These are phyloP conservation scores for Dromococcyx pavoninus DNA, from an alignment of 2,797 vertebrate genomes.

Conservation along the genomic window DNA sequence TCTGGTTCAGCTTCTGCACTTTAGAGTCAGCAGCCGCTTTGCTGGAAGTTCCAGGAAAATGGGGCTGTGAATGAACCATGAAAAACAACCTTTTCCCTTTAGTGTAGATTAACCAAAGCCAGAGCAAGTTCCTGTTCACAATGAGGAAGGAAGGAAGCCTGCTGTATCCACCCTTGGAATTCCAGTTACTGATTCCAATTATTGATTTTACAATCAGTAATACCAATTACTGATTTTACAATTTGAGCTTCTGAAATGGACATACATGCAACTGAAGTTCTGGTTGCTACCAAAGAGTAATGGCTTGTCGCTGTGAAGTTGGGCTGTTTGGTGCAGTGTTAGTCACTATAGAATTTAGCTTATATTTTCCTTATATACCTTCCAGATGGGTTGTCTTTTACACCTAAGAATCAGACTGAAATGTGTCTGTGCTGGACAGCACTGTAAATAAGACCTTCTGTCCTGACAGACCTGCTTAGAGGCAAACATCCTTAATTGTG, in stretches of 20 bases:
- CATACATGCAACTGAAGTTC: not conserved
- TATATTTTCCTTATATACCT: not conserved
- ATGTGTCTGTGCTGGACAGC: not conserved
- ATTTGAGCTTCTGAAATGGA: not conserved
- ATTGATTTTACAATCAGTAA: not conserved
- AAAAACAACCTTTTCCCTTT: not conserved
- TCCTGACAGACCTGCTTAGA: not conserved
- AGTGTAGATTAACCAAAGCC: not conserved
- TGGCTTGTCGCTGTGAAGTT: not conserved
- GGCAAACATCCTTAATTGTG: not conserved
- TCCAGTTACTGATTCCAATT: rapidly evolving
- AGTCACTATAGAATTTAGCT: not conserved
- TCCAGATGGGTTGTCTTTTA: not conserved
- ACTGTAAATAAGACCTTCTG: not conserved
- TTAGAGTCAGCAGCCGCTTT: not conserved
- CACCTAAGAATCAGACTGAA: not conserved
- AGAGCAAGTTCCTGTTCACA: not conserved
- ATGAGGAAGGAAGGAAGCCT: not conserved
- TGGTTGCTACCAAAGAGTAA: not conserved
- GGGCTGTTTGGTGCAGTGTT: not conserved
- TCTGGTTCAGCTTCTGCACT: not conserved
- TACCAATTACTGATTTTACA: not conserved
- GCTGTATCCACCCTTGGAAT: not conserved
- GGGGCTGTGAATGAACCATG: not conserved
- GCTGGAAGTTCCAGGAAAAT: not conserved